Conservation (phyloP, 2,888 invertebrate genomes). For the Cheilosia variabilis region DNA sequence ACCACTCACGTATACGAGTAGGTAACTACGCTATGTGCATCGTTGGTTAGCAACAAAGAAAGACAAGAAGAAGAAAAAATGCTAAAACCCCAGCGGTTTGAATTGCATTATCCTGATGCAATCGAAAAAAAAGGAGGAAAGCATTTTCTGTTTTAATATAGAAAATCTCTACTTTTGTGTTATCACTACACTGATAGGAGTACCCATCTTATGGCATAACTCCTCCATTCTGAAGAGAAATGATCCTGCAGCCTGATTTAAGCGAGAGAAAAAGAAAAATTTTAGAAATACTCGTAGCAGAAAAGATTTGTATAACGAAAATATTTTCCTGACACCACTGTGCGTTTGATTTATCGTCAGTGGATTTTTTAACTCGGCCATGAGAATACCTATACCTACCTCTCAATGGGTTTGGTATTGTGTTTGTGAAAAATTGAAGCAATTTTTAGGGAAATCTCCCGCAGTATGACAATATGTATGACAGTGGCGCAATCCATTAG, state of each 20-base stretch:
- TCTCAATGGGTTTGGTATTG: background rate
- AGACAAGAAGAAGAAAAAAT: background rate
- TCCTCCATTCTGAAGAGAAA: constrained; percentile 33
- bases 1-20: constrained; percentile 3
- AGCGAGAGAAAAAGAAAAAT: constrained; percentile 19
- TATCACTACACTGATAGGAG: background rate
- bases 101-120: constrained; percentile 59
- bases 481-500: constrained; percentile 24
- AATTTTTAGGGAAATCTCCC: constrained; percentile 38
- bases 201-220: background rate
- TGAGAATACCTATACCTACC: background rate
- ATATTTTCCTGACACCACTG: constrained; percentile 69
- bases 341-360: constrained; percentile 68
- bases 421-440: constrained; percentile 49
- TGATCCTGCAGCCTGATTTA: constrained; percentile 50
- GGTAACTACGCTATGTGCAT: constrained; percentile 6
- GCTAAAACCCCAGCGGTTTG: constrained; percentile 46
- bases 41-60: background rate
- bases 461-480: constrained; percentile 1
- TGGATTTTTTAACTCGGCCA: constrained; percentile 47
- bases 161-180: constrained; percentile 33
- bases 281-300: background rate
- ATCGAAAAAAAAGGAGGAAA: constrained; percentile 33
- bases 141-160: constrained; percentile 60
- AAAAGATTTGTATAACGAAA: constrained; percentile 53